Evolutionary conservation across 2,888 invertebrate species (phyloP), one percentile per base, ranked within the genome.

Genomic region (Lypha dubia): DNA sequence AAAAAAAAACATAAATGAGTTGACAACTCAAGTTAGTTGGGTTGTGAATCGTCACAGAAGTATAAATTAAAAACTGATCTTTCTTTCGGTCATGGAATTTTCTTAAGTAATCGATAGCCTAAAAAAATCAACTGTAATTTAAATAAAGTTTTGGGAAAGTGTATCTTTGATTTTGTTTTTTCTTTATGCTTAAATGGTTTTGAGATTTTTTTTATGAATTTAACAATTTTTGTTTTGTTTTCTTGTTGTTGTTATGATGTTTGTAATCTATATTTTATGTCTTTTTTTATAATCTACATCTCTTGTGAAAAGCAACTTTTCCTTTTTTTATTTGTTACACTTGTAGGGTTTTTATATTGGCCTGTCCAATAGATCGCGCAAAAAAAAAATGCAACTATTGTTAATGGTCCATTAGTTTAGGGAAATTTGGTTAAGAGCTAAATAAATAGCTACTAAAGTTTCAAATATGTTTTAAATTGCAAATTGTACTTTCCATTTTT

Each of bases 401-500:
- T 58, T 73, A 38, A 83, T 53, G 82, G 82, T 83, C 46, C 67
- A 83, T 41, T 82, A 65, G 65, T 67, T 67, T n/a, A 53, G 51
- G 38, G 44, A 71, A 75, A 60, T 76, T 51, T n/a, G n/a, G n/a
- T n/a, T n/a, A n/a, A n/a, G n/a, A n/a, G n/a, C n/a, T n/a, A n/a
- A n/a, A n/a, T n/a, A n/a, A n/a, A n/a, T n/a, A n/a, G n/a, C n/a
- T n/a, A n/a, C n/a, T 15, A 24, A 17, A 9, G 1, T 15, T 46
- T 58, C 56, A 24, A 2, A 24, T 62, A 63, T n/a, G n/a, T n/a
- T n/a, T 76, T 41, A 75, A 44, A 70, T 81, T 56, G 51, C 80
- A 49, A 73, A 79, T n/a, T n/a, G n/a, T 38, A 82, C 82, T 81
- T 81, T 81, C 74, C 74, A 68, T 75, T 81, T 81, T 58, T 68